Evolutionary conservation across 2,113 vertebrate genomes (phyloP).

Genomic region (Pteronura brasiliensis): DNA sequence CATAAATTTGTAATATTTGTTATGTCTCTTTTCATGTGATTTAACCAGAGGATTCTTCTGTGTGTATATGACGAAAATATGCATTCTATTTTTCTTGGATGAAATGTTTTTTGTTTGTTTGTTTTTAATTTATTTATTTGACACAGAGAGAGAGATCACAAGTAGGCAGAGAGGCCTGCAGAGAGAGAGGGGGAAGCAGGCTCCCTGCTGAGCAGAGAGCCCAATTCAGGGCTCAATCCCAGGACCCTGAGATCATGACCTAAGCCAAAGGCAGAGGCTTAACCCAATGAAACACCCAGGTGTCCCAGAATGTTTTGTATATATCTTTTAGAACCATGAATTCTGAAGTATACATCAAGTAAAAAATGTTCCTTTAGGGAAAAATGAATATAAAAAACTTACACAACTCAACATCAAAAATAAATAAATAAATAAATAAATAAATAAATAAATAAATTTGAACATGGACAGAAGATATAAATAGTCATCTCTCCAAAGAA

Average conservation of each 20-base stretch:
- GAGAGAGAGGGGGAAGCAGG: too few relatives aligned
- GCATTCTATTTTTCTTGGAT: background rate
- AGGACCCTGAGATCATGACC: too few relatives aligned
- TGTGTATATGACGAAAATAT: background rate
- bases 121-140: too few relatives aligned
- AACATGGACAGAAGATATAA: background rate
- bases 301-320: background rate
- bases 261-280: too few relatives aligned
- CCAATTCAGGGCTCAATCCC: too few relatives aligned
- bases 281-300: too few relatives aligned
- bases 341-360: background rate
- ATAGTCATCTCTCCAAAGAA: background rate
- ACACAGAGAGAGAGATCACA: too few relatives aligned
- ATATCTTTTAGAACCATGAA: background rate
- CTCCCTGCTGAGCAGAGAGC: too few relatives aligned
- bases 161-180: too few relatives aligned
- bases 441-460: background rate
- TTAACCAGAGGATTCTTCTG: background rate
- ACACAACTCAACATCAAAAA: background rate
- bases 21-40: background rate
- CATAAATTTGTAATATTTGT: background rate
- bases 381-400: background rate
- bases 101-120: too few relatives aligned
- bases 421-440: too few relatives aligned
- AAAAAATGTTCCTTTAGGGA: background rate